Evolutionary conservation across 2,113 vertebrate species (phyloP).

Genomic region (Nyctibius bracteatus): DNA sequence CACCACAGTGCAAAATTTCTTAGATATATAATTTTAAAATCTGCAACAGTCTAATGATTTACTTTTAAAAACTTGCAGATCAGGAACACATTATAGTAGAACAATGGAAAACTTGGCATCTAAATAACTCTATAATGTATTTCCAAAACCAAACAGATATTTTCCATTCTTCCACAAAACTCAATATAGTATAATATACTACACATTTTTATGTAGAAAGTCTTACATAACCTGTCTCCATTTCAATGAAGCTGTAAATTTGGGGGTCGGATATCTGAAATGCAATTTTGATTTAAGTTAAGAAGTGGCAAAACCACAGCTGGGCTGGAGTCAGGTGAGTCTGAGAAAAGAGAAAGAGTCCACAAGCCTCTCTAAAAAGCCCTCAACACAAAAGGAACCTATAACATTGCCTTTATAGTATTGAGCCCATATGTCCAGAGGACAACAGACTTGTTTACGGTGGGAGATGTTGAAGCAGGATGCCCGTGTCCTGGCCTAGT

Average conservation of each 20-base stretch:
- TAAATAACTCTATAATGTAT: not conserved
- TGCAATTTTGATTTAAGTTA: not conserved
- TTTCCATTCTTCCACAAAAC: conserved; percentile 30
- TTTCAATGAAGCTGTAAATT: conserved; percentile 7
- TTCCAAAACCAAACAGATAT: conserved; percentile 26
- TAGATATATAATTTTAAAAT: not conserved
- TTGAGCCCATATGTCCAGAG: not conserved
- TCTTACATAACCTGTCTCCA: not conserved
- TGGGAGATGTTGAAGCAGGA: not conserved
- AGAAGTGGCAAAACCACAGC: not conserved
- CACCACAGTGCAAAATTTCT: not conserved
- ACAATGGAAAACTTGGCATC: conserved; percentile 19
- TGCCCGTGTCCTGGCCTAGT: not conserved
- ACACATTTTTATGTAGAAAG: not conserved
- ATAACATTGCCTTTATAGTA: not conserved
- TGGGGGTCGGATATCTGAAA: not conserved
- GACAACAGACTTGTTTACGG: not conserved
- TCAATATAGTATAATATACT: not conserved
- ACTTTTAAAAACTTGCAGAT: conserved; percentile 4
- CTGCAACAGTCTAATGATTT: not conserved
- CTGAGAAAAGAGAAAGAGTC: not conserved
- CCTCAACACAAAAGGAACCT: not conserved
- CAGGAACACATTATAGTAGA: conserved; percentile 12
- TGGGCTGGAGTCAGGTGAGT: not conserved
- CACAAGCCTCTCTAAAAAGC: not conserved